Evolutionary conservation across 2,888 invertebrate species (phyloP).

Genomic region (Idaea aversata): DNA sequence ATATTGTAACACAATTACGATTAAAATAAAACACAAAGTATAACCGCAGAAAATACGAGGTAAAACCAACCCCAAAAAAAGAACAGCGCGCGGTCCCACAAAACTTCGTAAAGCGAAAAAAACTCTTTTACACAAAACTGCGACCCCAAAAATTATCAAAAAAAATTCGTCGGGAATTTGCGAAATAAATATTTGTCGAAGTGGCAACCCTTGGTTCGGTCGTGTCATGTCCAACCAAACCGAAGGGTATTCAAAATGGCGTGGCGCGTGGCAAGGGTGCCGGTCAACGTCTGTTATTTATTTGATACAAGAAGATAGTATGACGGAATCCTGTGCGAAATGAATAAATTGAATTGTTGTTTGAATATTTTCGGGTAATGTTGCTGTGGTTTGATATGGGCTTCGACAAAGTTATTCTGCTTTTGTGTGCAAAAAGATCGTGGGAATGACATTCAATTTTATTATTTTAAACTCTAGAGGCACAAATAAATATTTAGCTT

Average conservation of each 20-base stretch:
- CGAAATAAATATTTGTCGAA: conserved; percentile 57
- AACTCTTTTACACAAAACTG: not conserved
- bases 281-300: conserved; percentile 69
- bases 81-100: not conserved
- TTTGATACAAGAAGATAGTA: conserved; percentile 41
- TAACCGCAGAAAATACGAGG: conserved; percentile 20
- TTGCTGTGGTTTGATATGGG: not conserved
- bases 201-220: conserved; percentile 59
- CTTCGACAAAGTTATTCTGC: not conserved
- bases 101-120: not conserved
- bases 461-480: not conserved
- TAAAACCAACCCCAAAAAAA: conserved; percentile 3
- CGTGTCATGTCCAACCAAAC: conserved; percentile 45
- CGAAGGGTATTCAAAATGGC: conserved; percentile 75
- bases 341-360: conserved; percentile 1
- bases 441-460: not conserved
- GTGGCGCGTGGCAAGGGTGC: conserved; percentile 48
- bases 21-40: not conserved
- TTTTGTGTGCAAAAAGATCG: not conserved
- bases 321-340: not conserved
- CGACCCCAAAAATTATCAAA: conserved; percentile 17
- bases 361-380: conserved; percentile 1
- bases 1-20: conserved; percentile 6
- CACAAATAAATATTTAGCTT: too few relatives aligned
- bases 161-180: conserved; percentile 42